Base-by-base conservation (phyloP, 2,113 vertebrate genomes). In the Pluvialis apricaria region DNA sequence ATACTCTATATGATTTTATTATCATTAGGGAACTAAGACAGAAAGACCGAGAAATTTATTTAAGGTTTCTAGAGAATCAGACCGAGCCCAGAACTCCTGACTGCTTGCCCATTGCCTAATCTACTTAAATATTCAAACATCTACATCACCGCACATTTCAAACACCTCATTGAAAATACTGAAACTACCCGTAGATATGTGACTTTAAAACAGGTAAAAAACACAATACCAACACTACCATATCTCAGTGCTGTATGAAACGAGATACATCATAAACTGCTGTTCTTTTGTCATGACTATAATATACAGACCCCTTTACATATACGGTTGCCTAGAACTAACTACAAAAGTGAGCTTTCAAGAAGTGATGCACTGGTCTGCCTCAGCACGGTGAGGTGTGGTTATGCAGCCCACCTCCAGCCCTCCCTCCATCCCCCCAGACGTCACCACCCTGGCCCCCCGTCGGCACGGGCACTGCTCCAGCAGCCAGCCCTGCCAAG, bases 1-100 rank as follows among this genome's bases (percentile, higher is more conserved):
- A 90, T 60, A 82, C 44, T 54, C 51, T 51, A 6, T 44, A 68
- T 82, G 45, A 94, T 92, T 89, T 76, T 72, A 55, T 91, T 86
- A 64, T 44, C 58, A 65, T 4, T 83, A 38, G 13, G n/a, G 58
- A 94, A 61, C 36, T 32, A 89, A 91, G 17, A 21, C 18, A 86
- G 61, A 87, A n/a, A 88, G 44, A 55, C 34, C 32, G 12, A 66
- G 44, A 77, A 88, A 90, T 77, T 69, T 81, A 66, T 57, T 73
- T 72, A 69, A 90, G 31, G 12, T 66, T 82, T 81, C 58, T 60
- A 77, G 32, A 88, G 58, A 77, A 88, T 7, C 13, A 76, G 58
- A 58, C 4, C 52, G 60, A 70, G 18, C 15, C 22, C 40, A 61
- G 11, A 49, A 45, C 24, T 89, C 70, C n/a, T 47, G 26, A 72